These are phyloP conservation scores for Xiphophorus birchmanni DNA, from an alignment of 2,797 vertebrate species.

Conservation along the genomic window DNA sequence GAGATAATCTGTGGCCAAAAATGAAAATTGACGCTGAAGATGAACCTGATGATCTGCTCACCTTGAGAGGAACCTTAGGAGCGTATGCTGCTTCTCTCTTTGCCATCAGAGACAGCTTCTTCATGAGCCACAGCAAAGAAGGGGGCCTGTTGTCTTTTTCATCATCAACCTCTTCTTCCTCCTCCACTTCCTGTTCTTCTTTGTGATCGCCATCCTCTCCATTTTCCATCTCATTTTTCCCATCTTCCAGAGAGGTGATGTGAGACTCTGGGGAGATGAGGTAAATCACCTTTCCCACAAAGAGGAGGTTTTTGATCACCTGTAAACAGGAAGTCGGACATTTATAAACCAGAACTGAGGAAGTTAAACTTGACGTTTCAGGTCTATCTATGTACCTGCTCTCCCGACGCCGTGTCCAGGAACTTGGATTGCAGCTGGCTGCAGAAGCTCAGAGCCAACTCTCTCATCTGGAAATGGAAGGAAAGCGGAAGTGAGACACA, in stretches of 20 bases:
- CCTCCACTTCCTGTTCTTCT: conserved; percentile 14
- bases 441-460: conserved; percentile 88
- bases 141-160: conserved; percentile 79
- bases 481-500: accelerated
- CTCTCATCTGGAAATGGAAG: conserved; percentile 86
- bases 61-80: conserved; percentile 91
- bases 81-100: conserved; percentile 91
- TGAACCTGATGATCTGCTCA: conserved; percentile 40
- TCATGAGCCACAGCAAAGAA: conserved; percentile 91
- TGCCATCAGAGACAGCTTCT: conserved; percentile 87
- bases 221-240: conserved; percentile 15
- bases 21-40: not conserved
- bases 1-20: not conserved
- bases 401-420: conserved; percentile 87
- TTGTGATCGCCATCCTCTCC: conserved; percentile 12
- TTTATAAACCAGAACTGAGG: not conserved
- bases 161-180: conserved; percentile 51
- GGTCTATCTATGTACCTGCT: conserved; percentile 85
- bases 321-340: conserved; percentile 52
- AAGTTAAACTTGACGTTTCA: not conserved
- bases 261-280: conserved; percentile 85
- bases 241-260: conserved; percentile 23
- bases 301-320: conserved; percentile 97
- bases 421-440: conserved; percentile 94
- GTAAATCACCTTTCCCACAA: conserved; percentile 91